Conservation (phyloP, 2,888 invertebrate genomes). For the Capitulum mitella region DNA sequence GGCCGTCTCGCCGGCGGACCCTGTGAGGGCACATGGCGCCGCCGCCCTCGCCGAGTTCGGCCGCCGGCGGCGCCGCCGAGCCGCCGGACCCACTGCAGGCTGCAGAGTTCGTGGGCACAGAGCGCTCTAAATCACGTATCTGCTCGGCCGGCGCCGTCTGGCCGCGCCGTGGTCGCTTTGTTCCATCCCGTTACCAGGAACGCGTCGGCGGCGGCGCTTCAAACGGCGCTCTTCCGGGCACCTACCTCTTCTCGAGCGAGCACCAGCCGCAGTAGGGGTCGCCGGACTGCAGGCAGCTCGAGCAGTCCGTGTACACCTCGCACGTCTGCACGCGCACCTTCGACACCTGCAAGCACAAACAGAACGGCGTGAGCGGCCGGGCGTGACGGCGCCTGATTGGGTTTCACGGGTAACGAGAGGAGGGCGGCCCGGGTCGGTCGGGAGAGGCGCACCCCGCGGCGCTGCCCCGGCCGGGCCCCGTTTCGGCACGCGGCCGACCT, state of each 20-base stretch:
- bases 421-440: not conserved
- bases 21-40: too few species aligned
- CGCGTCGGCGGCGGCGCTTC: not conserved
- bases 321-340: constrained; percentile 80
- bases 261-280: constrained; percentile 96
- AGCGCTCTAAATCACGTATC: too few species aligned
- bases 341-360: constrained; percentile 51
- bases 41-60: too few species aligned
- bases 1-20: too few species aligned
- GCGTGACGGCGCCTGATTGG: not conserved
- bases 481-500: not conserved
- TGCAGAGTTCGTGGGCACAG: too few species aligned
- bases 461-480: not conserved
- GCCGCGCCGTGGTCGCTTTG: too few species aligned
- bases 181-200: too few species aligned
- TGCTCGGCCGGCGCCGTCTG: too few species aligned
- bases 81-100: too few species aligned
- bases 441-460: not conserved
- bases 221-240: constrained; percentile 31
- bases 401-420: not conserved
- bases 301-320: constrained; percentile 75
- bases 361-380: not conserved
- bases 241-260: constrained; percentile 71
- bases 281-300: constrained; percentile 76
- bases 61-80: too few species aligned